Evolutionary conservation across 2,113 vertebrate genomes (phyloP).

Genomic region (Tragelaphus scriptus): DNA sequence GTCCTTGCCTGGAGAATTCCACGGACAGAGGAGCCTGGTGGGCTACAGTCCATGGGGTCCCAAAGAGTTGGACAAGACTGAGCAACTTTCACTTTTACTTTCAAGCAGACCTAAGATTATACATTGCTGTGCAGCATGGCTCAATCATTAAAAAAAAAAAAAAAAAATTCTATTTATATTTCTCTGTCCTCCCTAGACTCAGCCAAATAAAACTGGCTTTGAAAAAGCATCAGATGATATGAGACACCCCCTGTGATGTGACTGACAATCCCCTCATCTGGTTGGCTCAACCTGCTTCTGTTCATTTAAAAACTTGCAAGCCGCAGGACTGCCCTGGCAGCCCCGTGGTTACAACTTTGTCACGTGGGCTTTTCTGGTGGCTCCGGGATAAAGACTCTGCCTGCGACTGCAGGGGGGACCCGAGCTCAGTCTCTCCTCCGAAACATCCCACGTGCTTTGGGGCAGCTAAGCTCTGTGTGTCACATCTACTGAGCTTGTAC

Average conservation of each 20-base stretch:
- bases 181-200: too few species aligned
- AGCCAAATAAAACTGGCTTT: neutral
- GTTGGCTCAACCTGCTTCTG: neutral
- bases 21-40: neutral
- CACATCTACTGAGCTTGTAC: too few species aligned
- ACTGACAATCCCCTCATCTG: fast-evolving
- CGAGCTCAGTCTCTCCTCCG: neutral
- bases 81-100: neutral
- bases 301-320: too few species aligned
- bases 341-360: neutral
- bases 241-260: fast-evolving
- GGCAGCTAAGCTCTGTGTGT: fast-evolving
- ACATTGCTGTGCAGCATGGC: neutral
- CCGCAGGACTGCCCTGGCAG: fast-evolving
- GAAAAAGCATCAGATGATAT: fast-evolving
- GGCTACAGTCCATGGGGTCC: neutral
- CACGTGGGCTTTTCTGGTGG: fast-evolving
- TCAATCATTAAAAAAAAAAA: too few species aligned
- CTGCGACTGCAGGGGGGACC: fast-evolving
- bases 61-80: neutral
- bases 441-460: neutral
- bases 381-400: neutral
- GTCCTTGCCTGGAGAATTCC: neutral
- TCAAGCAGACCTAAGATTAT: neutral
- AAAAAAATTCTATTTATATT: too few species aligned